These are phyloP conservation scores for Ageneiosus marmoratus DNA, from an alignment of 2,113 vertebrate species.

Conservation along the genomic window DNA sequence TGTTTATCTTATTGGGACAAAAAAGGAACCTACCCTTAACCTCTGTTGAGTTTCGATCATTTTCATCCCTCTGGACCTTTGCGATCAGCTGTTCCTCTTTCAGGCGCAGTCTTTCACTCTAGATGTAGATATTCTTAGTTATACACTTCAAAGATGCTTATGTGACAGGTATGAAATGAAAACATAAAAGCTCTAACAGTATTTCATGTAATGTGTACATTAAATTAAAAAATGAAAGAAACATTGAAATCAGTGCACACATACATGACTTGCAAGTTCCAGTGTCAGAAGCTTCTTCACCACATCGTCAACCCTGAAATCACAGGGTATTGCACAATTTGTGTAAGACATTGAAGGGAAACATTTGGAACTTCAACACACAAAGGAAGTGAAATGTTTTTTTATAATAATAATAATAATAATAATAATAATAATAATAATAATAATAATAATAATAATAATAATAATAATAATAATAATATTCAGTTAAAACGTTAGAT, in stretches of 20 bases:
- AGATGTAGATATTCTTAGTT: constrained; percentile 31
- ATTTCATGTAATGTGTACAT: not conserved
- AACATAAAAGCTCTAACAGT: not conserved
- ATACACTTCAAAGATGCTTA: not conserved
- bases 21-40: constrained; percentile 76
- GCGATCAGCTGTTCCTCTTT: constrained; percentile 83
- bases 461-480: not conserved
- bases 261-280: constrained; percentile 88
- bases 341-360: not conserved
- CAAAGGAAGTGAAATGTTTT: no score
- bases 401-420: not conserved
- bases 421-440: not conserved
- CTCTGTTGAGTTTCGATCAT: constrained; percentile 80
- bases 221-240: not conserved
- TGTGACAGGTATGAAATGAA: not conserved
- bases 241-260: constrained; percentile 51
- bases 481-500: not conserved
- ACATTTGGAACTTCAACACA: not conserved
- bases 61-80: constrained; percentile 80
- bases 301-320: constrained; percentile 82
- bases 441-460: not conserved
- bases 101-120: constrained; percentile 86
- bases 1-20: constrained; percentile 4
- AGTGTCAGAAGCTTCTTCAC: constrained; percentile 86
- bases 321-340: constrained; percentile 42